Conservation (phyloP, 2,113 vertebrate species). For the Campylomormyrus tamandua region DNA sequence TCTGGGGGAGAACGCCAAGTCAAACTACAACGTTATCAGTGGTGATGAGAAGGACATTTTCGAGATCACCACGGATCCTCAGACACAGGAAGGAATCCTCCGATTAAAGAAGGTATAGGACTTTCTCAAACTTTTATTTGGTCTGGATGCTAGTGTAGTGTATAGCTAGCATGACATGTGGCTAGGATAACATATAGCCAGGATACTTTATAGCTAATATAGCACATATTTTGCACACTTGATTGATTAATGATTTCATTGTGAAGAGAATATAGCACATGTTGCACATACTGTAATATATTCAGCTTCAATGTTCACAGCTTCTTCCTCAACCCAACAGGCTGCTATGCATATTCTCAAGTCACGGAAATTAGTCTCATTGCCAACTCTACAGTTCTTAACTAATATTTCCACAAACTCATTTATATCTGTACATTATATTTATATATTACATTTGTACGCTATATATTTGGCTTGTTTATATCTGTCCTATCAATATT, state of each 20-base stretch:
- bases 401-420: neutral
- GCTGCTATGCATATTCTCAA: neutral
- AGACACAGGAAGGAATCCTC: constrained; percentile 87
- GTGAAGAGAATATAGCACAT: neutral
- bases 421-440: neutral
- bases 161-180: neutral
- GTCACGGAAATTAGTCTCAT: neutral
- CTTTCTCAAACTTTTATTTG: neutral
- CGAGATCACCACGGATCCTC: constrained; percentile 79
- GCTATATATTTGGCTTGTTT: neutral
- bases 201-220: neutral
- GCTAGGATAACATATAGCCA: neutral
- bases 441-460: neutral
- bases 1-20: constrained; percentile 86
- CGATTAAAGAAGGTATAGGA: constrained; percentile 79
- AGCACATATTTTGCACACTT: neutral
- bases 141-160: neutral
- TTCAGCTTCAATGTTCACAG: neutral
- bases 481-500: neutral
- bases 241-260: neutral
- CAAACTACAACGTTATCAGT: constrained; percentile 83
- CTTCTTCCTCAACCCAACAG: neutral
- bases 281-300: neutral
- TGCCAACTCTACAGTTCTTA: neutral
- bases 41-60: constrained; percentile 84